These are phyloP conservation scores for Athripsodes cinereus DNA, from an alignment of 2,888 invertebrate genomes.

Conservation along the genomic window DNA sequence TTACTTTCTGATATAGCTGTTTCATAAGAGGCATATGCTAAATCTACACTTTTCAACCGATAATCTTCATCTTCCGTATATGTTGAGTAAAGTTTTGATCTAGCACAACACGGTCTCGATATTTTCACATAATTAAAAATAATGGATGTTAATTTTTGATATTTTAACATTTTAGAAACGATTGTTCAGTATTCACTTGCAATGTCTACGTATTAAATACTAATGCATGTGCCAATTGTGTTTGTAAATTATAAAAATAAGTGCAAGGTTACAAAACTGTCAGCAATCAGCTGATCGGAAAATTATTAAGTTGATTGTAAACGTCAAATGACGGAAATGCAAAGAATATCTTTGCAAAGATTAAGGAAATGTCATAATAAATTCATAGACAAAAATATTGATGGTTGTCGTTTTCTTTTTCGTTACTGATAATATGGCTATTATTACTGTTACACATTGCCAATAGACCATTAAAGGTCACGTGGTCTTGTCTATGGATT, in stretches of 20 bases:
- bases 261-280: conserved; percentile 12
- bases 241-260: conserved; percentile 14
- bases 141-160: conserved; percentile 14
- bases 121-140: conserved; percentile 9
- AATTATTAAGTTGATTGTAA: not conserved
- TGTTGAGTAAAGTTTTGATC: conserved; percentile 9
- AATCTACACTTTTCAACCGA: conserved; percentile 46
- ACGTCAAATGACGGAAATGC: not conserved
- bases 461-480: no score
- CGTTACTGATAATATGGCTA: no score
- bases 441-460: no score
- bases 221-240: conserved; percentile 7
- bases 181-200: not conserved
- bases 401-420: no score
- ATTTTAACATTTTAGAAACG: conserved; percentile 17
- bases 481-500: no score
- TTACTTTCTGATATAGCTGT: conserved; percentile 37
- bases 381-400: no score
- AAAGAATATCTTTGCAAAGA: no score
- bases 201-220: conserved; percentile 3
- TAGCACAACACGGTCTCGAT: conserved; percentile 3
- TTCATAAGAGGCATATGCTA: conserved; percentile 65
- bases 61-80: conserved; percentile 12
- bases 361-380: no score
- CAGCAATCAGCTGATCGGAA: conserved; percentile 13